Conservation (phyloP, 2,113 vertebrate genomes). For the Callipepla californica region DNA sequence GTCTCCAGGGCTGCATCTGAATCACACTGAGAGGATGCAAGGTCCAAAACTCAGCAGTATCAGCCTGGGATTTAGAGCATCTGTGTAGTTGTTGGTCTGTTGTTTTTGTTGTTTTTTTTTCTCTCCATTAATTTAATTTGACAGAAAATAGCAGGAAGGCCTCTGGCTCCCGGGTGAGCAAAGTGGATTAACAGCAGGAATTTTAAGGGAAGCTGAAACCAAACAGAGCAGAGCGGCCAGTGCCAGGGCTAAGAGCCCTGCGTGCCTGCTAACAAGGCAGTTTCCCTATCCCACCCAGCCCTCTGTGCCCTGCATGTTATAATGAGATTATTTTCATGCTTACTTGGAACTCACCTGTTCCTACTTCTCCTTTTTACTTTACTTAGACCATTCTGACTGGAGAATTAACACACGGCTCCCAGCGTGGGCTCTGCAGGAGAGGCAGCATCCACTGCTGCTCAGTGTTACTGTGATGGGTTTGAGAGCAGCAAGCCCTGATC, state of each 20-base stretch:
- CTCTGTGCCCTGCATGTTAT: neutral
- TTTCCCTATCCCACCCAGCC: neutral
- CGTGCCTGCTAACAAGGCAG: neutral
- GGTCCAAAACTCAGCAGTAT: slow-evolving; percentile 22
- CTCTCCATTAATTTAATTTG: slow-evolving; percentile 66
- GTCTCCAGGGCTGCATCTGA: slow-evolving; percentile 14
- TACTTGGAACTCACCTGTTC: neutral
- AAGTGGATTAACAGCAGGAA: slow-evolving; percentile 63
- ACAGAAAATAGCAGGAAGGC: slow-evolving; percentile 65
- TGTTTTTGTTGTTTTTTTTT: neutral
- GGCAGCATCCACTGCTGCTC: neutral
- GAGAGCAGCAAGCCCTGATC: neutral
- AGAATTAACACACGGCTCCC: neutral
- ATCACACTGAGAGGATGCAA: neutral
- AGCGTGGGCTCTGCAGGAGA: neutral
- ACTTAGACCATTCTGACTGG: neutral
- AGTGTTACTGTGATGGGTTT: accelerated
- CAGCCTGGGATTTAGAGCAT: slow-evolving; percentile 61
- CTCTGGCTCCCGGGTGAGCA: slow-evolving; percentile 45
- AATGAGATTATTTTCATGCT: neutral
- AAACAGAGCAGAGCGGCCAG: slow-evolving; percentile 21
- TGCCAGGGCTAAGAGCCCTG: neutral
- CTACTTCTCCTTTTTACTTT: neutral
- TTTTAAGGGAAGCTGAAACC: slow-evolving; percentile 41
- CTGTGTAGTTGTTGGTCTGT: neutral